These are phyloP conservation scores for Toxotes chatareus DNA, from an alignment of 2,113 vertebrate genomes.

Conservation along the genomic window DNA sequence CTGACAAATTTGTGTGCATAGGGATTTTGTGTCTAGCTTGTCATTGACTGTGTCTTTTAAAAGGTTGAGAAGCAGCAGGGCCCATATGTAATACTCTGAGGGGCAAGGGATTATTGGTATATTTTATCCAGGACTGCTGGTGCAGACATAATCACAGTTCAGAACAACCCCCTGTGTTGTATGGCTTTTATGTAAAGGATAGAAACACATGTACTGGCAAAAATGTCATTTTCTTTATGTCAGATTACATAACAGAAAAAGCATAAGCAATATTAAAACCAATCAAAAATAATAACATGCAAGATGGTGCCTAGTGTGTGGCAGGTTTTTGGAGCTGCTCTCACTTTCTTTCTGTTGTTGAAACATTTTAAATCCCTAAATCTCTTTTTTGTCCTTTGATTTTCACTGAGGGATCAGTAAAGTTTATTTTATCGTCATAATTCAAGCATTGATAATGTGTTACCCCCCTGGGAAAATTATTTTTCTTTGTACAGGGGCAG, in stretches of 20 bases:
- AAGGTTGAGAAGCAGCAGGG: not conserved
- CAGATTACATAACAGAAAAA: slow-evolving; percentile 22
- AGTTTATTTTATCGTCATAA: not conserved
- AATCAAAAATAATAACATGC: slow-evolving; percentile 7
- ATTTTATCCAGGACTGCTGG: slow-evolving; percentile 35
- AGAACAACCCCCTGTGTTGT: not conserved
- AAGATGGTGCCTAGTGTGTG: not conserved
- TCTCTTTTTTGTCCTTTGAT: not conserved
- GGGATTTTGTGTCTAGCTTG: slow-evolving; percentile 29
- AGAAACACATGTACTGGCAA: slow-evolving; percentile 9
- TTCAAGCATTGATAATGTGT: not conserved
- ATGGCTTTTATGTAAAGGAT: slow-evolving; percentile 46
- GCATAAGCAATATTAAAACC: not conserved
- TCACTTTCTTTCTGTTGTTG: not conserved
- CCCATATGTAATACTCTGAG: slow-evolving; percentile 21
- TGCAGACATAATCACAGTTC: slow-evolving; percentile 48
- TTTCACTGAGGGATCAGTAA: not conserved
- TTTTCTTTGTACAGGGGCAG: not conserved
- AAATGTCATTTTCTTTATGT: slow-evolving; percentile 33
- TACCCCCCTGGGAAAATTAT: not conserved
- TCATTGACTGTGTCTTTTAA: slow-evolving; percentile 38
- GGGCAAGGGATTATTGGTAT: slow-evolving; percentile 41
- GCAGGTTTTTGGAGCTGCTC: not conserved
- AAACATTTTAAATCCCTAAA: not conserved
- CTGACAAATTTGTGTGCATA: slow-evolving; percentile 17